Conservation (phyloP, 2,113 vertebrate species). For the Sialia sialis region DNA sequence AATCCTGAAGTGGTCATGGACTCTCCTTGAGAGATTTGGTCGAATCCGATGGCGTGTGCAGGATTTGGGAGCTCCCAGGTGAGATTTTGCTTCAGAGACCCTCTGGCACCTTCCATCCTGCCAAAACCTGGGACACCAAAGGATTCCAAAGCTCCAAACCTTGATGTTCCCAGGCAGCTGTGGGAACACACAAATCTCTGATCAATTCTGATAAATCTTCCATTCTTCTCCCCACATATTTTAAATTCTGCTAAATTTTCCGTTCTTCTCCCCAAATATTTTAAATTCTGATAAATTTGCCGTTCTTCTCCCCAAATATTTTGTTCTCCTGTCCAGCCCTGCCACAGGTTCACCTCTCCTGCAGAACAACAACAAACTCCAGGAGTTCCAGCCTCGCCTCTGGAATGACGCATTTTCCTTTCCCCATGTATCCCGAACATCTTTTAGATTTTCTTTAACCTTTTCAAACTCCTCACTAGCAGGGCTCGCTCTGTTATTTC, state of each 20-base stretch:
- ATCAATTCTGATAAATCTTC: rapidly evolving
- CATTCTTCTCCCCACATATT: too few relatives aligned
- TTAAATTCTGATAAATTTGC: not conserved
- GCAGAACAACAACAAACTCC: not conserved
- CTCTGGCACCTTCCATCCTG: not conserved
- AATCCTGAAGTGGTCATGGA: not conserved
- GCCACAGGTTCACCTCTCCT: not conserved
- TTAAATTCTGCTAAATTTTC: too few relatives aligned
- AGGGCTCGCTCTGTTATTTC: not conserved
- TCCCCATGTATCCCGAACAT: not conserved
- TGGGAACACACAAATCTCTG: not conserved
- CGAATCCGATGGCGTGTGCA: rapidly evolving
- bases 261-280: not conserved
- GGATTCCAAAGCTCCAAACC: not conserved
- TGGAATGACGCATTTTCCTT: not conserved
- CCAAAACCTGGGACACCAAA: not conserved
- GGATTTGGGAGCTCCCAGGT: not conserved
- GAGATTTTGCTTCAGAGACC: not conserved
- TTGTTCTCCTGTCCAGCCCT: not conserved
- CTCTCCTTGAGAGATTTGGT: not conserved
- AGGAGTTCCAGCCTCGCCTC: not conserved
- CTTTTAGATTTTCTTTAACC: slow-evolving; percentile 26
- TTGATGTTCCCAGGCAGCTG: not conserved
- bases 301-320: not conserved
- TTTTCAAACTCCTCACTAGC: not conserved